Evolutionary conservation across 64 coral and sea anemone genomes (phyloP), one percentile per base, ranked within the genome.

Genomic region (Montipora efflorescens): DNA sequence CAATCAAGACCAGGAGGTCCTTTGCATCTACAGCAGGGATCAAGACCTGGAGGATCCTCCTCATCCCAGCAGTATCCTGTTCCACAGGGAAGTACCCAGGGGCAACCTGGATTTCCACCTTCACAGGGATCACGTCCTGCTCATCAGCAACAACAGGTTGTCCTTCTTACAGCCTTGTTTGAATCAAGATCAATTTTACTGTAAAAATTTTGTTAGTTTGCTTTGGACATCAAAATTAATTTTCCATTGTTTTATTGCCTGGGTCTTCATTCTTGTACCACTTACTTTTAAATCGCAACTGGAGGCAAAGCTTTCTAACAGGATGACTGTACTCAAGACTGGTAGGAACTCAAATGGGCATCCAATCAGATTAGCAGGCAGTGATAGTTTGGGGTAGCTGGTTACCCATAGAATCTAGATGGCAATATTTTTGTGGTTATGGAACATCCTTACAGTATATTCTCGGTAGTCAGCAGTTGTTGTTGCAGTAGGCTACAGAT

Each of bases 81-180:
- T 67, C 19, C 28, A 36, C 59, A 58, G 20, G 66, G 66, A 55
- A 11, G 7, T 62, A 51, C 23, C 4, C 69, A 6, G 70, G 28
- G 58, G 12, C 77, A 81, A 49, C 79, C 79, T 23, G 20, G 36
- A 7, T n/a, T 72, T 47, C 18, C 71, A 9, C 71, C 43, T 36
- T 22, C 73, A 52, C 46, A 51, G 19, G 75, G 36, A 61, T 53
- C 83, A 28, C 5, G 55, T 76, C 47, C 78, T 53, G 43, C 23
- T 20, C 90, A 89, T n/a, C 82, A 74, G 53, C 89, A 95, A 8
- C 94, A 88, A 48, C 71, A 45, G 22, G 91, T 91, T 80, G 46
- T 47, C 2, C 72, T 79, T 55, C 58, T 66, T 57, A 11, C 11
- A 8, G 53, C 53, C 61, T 64, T 64, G 14, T 57, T 57, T 57